Percentiles rank a stretch among this genome's conserved stretches.
Conservation (phyloP, 2,888 invertebrate genomes). For the Stegophylla sp. region DNA sequence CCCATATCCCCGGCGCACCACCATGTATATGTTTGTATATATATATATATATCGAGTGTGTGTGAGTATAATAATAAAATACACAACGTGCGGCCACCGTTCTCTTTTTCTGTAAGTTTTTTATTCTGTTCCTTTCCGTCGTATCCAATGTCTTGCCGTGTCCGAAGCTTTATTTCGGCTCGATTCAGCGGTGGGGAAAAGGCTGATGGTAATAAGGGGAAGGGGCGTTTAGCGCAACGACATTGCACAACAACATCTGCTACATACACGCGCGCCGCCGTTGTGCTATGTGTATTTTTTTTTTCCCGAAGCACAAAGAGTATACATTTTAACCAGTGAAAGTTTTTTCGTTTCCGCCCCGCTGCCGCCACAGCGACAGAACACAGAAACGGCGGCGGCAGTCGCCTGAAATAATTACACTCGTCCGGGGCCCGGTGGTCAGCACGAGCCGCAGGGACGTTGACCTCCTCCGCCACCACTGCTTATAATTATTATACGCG, state of each 20-base stretch:
- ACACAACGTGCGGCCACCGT: slow-evolving; percentile 23
- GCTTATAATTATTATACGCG: slow-evolving; percentile 48
- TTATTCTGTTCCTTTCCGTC: slow-evolving; percentile 32
- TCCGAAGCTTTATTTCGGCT: slow-evolving; percentile 40
- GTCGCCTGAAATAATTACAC: slow-evolving; percentile 34
- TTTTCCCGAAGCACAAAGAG: slow-evolving; percentile 27
- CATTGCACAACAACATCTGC: slow-evolving; percentile 49
- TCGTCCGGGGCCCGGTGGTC: slow-evolving; percentile 50
- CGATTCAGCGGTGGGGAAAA: slow-evolving; percentile 1
- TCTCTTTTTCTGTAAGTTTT: slow-evolving; percentile 54
- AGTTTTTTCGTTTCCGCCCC: slow-evolving; percentile 57
- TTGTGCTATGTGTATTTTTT: slow-evolving; percentile 2
- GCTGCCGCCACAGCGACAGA: background rate
- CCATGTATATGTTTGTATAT: background rate
- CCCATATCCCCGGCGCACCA: slow-evolving; percentile 49
- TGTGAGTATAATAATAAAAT: background rate
- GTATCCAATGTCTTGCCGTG: too few species aligned
- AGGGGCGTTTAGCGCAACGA: slow-evolving; percentile 17
- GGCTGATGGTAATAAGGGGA: background rate
- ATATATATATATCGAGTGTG: background rate
- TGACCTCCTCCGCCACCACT: slow-evolving; percentile 51
- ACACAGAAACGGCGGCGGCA: background rate
- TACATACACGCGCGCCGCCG: background rate
- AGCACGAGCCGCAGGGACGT: slow-evolving; percentile 59
- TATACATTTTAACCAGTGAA: slow-evolving; percentile 36